Percentiles rank a stretch among this genome's conserved stretches.
These are phyloP conservation scores for Caerostris darwini DNA, from an alignment of 1,140 invertebrate species.

Conservation along the genomic window DNA sequence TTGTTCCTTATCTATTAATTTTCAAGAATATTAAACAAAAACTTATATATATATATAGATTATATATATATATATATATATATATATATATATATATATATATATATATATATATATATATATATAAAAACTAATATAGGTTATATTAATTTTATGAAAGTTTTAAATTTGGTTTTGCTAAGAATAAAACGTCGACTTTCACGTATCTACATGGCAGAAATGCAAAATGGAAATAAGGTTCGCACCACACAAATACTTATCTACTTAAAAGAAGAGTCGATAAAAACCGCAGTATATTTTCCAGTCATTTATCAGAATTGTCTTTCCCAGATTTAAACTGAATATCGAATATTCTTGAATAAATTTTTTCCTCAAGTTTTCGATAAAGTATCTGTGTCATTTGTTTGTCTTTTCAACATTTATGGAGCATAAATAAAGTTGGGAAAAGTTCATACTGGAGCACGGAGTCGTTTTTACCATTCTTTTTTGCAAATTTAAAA, in stretches of 20 bases:
- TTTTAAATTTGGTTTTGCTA: too few species aligned
- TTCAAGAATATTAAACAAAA: too few species aligned
- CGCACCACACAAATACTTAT: background rate
- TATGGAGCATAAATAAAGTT: constrained; percentile 51
- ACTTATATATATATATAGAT: too few species aligned
- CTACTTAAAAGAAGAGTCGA: constrained; percentile 20
- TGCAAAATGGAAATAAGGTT: too few species aligned
- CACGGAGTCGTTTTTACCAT: background rate
- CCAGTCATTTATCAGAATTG: constrained; percentile 20
- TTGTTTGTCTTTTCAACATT: constrained; percentile 49
- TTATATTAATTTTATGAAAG: too few species aligned
- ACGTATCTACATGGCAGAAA: too few species aligned
- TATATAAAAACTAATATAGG: too few species aligned
- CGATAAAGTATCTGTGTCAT: constrained; percentile 9
- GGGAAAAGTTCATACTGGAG: background rate
- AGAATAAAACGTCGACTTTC: too few species aligned
- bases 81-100: too few species aligned
- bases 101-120: too few species aligned
- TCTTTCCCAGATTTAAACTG: background rate
- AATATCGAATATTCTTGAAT: constrained; percentile 22
- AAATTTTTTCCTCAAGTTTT: background rate
- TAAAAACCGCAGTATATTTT: background rate
- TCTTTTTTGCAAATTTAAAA: constrained; percentile 2
- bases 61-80: too few species aligned
- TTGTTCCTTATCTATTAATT: too few species aligned